Base-by-base conservation (phyloP, 2,888 invertebrate species). In the Pseudococcus jackbeardsleyi region DNA sequence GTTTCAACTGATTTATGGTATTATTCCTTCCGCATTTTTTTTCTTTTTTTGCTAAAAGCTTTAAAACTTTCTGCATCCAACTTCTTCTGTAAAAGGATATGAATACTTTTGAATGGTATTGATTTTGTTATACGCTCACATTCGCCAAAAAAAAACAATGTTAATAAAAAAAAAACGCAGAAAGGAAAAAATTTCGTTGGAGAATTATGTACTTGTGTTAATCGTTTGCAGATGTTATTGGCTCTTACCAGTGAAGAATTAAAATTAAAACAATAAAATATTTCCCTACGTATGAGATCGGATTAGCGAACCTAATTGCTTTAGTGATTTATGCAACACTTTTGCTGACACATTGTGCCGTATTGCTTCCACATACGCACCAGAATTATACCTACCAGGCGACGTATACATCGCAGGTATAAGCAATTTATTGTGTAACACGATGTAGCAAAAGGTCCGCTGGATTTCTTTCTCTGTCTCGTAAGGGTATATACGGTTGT, bases 1-100 rank as follows among this genome's bases (percentile, higher is more conserved):
- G 86, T 86, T 86, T 86, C 33, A 42, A 86, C 86, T 86, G 86
- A 86, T 86, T 86, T 86, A 86, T 86, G 68, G 72, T 64, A 86
- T 86, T 86, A 86, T 68, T 86, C 59, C 86, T 86, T 86, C 46
- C 79, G 79, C 72, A 72, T 59, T 85, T 85, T 85, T 85, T 84
- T 84, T 46, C 19, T 46, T 46, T 48, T 84, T 85, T 46, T 79
- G 42, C 42, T 79, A 79, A 79, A 79, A 79, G 79, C 79, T 79
- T 79, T 79, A 79, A 79, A 79, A 79, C 42, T 79, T 79, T 79
- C 19, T 79, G 79, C 26, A 79, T 79, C 42, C 42, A 79, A 42
- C 79, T 79, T 79, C 12, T 33, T 33, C 26, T 33, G 39, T 42
- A 19, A 79, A 79, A 79, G 79, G 79, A 79, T 79, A 79, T 79